phyloP scores from a whole-genome alignment of 2,888 invertebrate species.

The Deilephila porcellus region DNA sequence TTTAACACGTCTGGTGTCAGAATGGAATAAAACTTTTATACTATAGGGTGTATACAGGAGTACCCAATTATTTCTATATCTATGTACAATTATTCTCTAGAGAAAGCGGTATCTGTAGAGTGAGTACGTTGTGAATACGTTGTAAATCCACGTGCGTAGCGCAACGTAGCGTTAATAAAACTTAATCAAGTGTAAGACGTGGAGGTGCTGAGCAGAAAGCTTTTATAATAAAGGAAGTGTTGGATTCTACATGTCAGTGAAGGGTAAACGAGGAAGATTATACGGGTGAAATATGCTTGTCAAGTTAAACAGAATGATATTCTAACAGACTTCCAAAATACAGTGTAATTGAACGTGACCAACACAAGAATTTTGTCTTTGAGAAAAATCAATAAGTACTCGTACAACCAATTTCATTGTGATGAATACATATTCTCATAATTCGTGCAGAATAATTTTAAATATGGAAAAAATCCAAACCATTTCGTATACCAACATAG shows the following conservation, averaged over 20 bases:
- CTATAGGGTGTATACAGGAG: not conserved
- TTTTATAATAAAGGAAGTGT: slow-evolving; percentile 28
- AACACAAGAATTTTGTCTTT: no score
- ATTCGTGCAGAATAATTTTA: no score
- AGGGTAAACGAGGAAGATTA: not conserved
- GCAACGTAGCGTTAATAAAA: slow-evolving; percentile 31
- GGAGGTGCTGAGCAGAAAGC: slow-evolving; percentile 25
- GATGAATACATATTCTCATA: no score
- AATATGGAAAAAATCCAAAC: no score
- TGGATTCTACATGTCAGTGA: not conserved
- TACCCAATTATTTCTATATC: slow-evolving; percentile 11
- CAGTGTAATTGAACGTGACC: no score
- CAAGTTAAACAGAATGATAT: no score
- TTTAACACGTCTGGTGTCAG: slow-evolving; percentile 14
- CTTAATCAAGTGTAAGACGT: slow-evolving; percentile 29
- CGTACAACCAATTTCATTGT: no score
- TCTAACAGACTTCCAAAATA: no score
- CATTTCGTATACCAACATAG: no score
- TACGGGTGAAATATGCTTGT: no score
- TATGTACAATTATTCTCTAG: not conserved
- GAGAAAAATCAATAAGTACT: no score
- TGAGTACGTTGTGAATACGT: not conserved
- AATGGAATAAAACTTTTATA: slow-evolving; percentile 6
- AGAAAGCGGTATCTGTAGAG: not conserved
- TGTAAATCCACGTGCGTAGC: slow-evolving; percentile 20